Percentiles rank a stretch among this genome's conserved stretches.
These are phyloP conservation scores for Monomorium pharaonis DNA, from an alignment of 1,140 invertebrate species.

Conservation along the genomic window DNA sequence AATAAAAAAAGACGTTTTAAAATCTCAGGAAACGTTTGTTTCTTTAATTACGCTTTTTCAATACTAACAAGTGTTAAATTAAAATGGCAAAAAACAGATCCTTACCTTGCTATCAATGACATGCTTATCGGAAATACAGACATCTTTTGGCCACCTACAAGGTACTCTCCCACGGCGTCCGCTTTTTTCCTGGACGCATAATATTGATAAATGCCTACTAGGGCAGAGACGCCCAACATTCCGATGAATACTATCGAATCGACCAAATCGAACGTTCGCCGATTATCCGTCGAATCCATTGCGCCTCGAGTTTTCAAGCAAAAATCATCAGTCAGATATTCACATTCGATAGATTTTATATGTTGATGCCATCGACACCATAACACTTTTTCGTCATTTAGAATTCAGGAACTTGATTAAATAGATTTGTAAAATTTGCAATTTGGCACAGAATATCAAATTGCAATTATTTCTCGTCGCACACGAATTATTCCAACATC, in stretches of 20 bases:
- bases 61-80: not conserved
- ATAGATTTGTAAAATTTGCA: not conserved
- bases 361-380: not conserved
- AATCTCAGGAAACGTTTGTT: not conserved
- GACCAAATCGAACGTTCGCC: slow-evolving; percentile 81
- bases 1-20: not conserved
- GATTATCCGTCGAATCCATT: slow-evolving; percentile 7
- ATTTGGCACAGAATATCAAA: not conserved
- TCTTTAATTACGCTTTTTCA: not conserved
- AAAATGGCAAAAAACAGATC: not conserved
- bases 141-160: slow-evolving; percentile 88
- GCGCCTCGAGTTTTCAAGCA: not conserved
- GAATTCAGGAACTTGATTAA: not conserved
- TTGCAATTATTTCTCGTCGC: not conserved
- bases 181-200: slow-evolving; percentile 85
- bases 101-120: slow-evolving; percentile 88
- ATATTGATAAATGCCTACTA: slow-evolving; percentile 89
- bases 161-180: slow-evolving; percentile 87
- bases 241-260: slow-evolving; percentile 87
- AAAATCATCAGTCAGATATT: slow-evolving; percentile 1
- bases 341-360: not conserved
- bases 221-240: slow-evolving; percentile 87
- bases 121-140: slow-evolving; percentile 88
- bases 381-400: not conserved
- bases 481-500: not conserved